Evolutionary conservation across 2,888 invertebrate species (phyloP).

Genomic region (Ceramica pisi): DNA sequence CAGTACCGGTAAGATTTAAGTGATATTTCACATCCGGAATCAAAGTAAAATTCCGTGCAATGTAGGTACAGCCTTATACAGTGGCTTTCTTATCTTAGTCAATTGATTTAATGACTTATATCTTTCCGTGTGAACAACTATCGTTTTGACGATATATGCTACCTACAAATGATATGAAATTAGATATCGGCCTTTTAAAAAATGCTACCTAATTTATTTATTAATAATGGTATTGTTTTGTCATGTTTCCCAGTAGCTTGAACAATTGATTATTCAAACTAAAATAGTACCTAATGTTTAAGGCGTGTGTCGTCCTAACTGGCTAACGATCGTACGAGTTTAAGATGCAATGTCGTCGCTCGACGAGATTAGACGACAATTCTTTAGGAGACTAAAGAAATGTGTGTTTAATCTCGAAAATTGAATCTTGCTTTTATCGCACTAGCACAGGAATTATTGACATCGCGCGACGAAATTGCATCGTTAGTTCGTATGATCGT

Average conservation of each 20-base stretch:
- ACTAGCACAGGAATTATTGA: too few relatives aligned
- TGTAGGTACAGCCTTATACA: background rate
- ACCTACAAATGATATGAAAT: background rate
- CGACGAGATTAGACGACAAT: too few relatives aligned
- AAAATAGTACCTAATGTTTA: background rate
- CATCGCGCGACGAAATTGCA: too few relatives aligned
- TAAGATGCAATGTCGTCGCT: too few relatives aligned
- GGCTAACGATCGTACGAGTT: too few relatives aligned
- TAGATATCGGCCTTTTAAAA: background rate
- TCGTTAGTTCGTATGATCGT: too few relatives aligned
- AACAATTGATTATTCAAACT: background rate
- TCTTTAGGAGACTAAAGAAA: too few relatives aligned
- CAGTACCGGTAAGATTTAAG: too few relatives aligned
- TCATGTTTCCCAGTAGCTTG: background rate
- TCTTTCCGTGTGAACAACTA: background rate
- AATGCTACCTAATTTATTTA: conserved; percentile 6
- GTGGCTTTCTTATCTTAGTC: conserved; percentile 12
- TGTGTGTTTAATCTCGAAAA: too few relatives aligned
- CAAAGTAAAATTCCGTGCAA: background rate
- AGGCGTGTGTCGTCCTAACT: too few relatives aligned
- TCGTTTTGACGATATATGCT: background rate
- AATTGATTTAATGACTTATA: conserved; percentile 18
- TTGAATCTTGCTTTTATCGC: too few relatives aligned
- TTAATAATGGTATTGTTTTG: background rate
- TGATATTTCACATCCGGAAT: too few relatives aligned